These are phyloP conservation scores for Sesia bembeciformis DNA, from an alignment of 2,888 invertebrate species.

Conservation along the genomic window DNA sequence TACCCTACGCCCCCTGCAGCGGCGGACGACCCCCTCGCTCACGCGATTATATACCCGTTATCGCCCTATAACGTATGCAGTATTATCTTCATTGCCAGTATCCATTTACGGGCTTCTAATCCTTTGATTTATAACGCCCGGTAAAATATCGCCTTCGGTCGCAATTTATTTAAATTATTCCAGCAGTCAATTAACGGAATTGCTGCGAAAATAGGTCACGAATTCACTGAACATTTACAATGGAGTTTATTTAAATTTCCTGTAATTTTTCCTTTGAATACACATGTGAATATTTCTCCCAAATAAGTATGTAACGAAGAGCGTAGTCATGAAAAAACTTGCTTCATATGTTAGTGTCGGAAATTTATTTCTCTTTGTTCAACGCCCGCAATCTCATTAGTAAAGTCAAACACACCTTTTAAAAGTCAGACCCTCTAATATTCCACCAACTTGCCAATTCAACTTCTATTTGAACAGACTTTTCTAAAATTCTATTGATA, in stretches of 20 bases:
- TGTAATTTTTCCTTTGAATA: too few species aligned
- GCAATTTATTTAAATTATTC: conserved; percentile 71
- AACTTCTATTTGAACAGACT: conserved; percentile 44
- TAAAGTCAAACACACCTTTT: conserved; percentile 69
- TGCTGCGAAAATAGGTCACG: conserved; percentile 34
- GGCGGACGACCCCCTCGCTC: conserved; percentile 28
- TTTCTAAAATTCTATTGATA: conserved; percentile 64
- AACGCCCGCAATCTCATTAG: conserved; percentile 57
- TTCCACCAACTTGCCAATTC: conserved; percentile 28
- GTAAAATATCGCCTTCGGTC: conserved; percentile 60
- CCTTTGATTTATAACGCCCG: conserved; percentile 69
- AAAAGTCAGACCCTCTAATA: conserved; percentile 44
- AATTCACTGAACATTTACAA: background rate
- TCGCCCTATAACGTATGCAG: conserved; percentile 69
- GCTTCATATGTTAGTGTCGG: conserved; percentile 30
- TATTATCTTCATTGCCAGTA: conserved; percentile 64
- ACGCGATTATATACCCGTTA: conserved; percentile 65
- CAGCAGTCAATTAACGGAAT: conserved; percentile 69
- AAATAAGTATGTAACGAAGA: too few species aligned
- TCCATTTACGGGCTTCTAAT: conserved; percentile 60
- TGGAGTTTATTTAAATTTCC: too few species aligned
- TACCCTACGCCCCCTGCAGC: conserved; percentile 32
- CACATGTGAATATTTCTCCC: too few species aligned
- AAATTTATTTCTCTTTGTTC: conserved; percentile 30
- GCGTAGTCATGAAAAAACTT: conserved; percentile 14